These are phyloP conservation scores for Nemurella pictetii DNA, from an alignment of 2,888 invertebrate genomes.

Conservation along the genomic window DNA sequence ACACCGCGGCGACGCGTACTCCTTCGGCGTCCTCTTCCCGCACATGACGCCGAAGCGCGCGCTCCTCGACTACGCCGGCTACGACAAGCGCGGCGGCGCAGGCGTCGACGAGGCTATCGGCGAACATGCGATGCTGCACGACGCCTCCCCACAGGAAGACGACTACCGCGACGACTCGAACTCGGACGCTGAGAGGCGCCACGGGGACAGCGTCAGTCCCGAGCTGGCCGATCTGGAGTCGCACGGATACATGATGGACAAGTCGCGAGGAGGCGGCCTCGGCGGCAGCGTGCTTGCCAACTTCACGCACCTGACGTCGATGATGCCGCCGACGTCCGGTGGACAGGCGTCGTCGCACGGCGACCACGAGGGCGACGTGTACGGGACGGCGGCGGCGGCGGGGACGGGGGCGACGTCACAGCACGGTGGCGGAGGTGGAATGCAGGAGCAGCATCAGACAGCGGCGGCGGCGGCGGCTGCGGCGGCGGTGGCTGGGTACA, in stretches of 20 bases:
- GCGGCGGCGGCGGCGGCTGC: background rate
- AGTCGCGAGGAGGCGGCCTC: background rate
- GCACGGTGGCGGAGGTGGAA: background rate
- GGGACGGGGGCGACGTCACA: slow-evolving; percentile 16
- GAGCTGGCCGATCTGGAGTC: slow-evolving; percentile 9
- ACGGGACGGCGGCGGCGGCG: background rate
- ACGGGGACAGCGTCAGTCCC: background rate
- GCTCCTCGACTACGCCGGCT: background rate
- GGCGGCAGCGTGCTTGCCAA: slow-evolving; percentile 21
- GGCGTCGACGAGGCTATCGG: slow-evolving; percentile 17
- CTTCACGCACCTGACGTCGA: slow-evolving; percentile 19
- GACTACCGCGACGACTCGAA: slow-evolving; percentile 6
- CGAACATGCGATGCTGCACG: background rate
- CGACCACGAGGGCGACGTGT: background rate
- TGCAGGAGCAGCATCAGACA: background rate
- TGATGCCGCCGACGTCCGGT: background rate
- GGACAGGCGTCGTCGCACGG: slow-evolving; percentile 1
- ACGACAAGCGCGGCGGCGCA: background rate
- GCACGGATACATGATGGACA: background rate
- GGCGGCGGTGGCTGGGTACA: background rate
- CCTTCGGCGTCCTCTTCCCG: slow-evolving; percentile 25
- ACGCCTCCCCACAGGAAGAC: background rate
- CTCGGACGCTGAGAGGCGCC: background rate
- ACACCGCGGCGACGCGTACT: slow-evolving; percentile 22
- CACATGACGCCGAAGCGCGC: slow-evolving; percentile 8